Conservation (phyloP, 2,797 vertebrate species). For the Pangasius krempfi region DNA sequence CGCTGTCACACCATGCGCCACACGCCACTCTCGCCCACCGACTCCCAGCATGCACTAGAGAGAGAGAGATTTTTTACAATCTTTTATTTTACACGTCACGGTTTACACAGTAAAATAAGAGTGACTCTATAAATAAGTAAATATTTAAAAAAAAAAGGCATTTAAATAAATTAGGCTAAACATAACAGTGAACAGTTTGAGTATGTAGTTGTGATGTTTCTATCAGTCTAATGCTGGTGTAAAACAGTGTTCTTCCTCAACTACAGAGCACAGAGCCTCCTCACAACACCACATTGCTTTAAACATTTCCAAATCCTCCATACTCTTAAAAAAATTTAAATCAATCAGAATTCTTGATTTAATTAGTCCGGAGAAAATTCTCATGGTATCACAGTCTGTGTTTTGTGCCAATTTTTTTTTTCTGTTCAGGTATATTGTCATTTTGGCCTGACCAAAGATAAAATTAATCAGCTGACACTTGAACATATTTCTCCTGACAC, state of each 20-base stretch:
- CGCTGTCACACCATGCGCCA: too few relatives aligned
- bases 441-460: too few relatives aligned
- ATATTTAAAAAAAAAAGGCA: background rate
- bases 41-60: background rate
- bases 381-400: background rate
- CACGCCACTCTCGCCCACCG: too few relatives aligned
- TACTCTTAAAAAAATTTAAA: background rate
- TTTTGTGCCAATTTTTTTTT: background rate
- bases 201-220: background rate
- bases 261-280: background rate
- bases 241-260: background rate
- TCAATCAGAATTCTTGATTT: background rate
- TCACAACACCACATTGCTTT: background rate
- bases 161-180: background rate
- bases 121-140: background rate
- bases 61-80: background rate
- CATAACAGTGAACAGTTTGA: background rate
- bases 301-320: background rate
- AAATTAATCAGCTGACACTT: too few relatives aligned
- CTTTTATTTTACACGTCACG: background rate
- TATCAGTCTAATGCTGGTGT: background rate
- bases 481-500: too few relatives aligned
- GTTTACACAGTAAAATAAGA: background rate
- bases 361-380: background rate
- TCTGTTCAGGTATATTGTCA: background rate